Percentiles rank a stretch among this genome's conserved stretches.
phyloP scores from a whole-genome alignment of 2,113 vertebrate species.

The Hippocampus zosterae region DNA sequence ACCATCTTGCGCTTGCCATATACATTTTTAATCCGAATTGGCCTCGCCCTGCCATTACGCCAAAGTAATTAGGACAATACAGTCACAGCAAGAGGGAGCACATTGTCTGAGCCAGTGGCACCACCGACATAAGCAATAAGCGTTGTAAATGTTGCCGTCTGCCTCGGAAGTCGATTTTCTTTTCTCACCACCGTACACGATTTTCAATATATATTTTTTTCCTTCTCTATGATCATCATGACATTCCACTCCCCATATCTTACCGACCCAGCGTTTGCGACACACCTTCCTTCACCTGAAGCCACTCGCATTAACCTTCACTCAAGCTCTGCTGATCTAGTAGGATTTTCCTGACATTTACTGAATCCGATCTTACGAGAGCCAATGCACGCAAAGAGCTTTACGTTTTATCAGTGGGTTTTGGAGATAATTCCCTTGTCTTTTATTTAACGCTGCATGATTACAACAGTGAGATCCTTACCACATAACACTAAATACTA shows the following conservation, averaged over 20 bases:
- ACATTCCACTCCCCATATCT: no score
- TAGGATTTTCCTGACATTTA: neutral
- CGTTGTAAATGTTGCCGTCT: slow-evolving; percentile 19
- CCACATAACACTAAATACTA: neutral
- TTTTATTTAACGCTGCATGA: neutral
- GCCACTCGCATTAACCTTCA: neutral
- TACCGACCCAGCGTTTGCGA: no score
- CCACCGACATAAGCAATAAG: neutral
- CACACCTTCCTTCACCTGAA: neutral
- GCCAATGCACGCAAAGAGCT: no score
- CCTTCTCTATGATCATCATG: neutral
- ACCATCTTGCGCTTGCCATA: slow-evolving; percentile 27
- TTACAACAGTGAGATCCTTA: neutral
- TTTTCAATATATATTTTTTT: neutral
- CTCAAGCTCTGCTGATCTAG: neutral
- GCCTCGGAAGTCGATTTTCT: slow-evolving; percentile 5
- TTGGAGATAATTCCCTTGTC: neutral
- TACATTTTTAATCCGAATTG: slow-evolving; percentile 65
- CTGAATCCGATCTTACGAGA: neutral
- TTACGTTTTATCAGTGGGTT: neutral
- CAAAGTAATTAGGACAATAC: slow-evolving; percentile 57
- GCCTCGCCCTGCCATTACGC: slow-evolving; percentile 42
- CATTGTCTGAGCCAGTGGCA: neutral
- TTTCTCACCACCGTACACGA: no score
- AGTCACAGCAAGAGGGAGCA: slow-evolving; percentile 13